Base-by-base conservation (phyloP, 2,797 vertebrate species). In the Lithobates pipiens region DNA sequence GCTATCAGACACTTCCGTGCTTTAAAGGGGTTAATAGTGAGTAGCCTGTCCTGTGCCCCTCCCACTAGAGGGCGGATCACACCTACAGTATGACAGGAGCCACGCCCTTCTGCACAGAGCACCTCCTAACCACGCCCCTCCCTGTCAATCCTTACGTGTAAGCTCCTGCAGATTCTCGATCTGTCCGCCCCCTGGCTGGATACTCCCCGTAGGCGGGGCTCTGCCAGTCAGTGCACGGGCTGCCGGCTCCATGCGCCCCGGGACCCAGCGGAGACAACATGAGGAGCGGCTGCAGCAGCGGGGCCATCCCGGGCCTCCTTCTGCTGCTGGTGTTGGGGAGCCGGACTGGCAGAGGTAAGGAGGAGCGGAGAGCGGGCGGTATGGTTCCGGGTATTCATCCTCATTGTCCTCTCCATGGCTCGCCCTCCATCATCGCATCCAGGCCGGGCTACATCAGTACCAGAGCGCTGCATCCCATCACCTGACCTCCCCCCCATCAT, bases 241-340 rank as follows among this genome's bases (percentile, higher is more conserved):
- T 86, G 68, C 85, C 85, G 85, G 85, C 80, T 86, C 85, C 85
- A 86, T 83, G 85, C 57, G 85, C 80, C 44, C 85, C 80, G 80
- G 85, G 80, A 79, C 75, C 80, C 80, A 39, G 80, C 42, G 69
- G 85, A 65, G 82, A 73, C 44, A 78, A n/a, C 82, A 88, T 82
- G 87, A 81, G 57, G 87, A 82, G 73, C 69, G 85, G 80, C 36
- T 39, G 72, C 63, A 61, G 63, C 76, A 34, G 79, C 68, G 74
- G 76, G 69, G 68, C 75, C 36, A 25, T 83, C 74, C 85, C 80
- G 61, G 70, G 69, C 63, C 88, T 88, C 67, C 85, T 86, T 27
- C 73, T 86, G 34, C 16, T 88, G 34, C 76, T 84, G 50, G 76
- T 42, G 25, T 50, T 82, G 76, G 80, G 80, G 69, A 68, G 6